phyloP scores from a whole-genome alignment of 1,140 invertebrate genomes.

The Magallana ariakensis region DNA sequence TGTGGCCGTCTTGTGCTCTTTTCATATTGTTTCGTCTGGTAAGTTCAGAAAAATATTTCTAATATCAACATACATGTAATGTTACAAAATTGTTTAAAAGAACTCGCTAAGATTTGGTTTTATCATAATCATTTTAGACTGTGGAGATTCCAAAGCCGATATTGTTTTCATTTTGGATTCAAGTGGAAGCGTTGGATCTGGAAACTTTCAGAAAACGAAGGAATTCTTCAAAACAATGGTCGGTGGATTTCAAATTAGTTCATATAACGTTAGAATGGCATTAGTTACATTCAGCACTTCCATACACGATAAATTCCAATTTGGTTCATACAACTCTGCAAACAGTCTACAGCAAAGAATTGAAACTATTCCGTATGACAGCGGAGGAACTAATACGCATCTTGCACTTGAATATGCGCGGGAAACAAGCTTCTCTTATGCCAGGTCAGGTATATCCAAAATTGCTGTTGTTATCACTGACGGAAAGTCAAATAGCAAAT shows the following conservation, averaged over 20 bases:
- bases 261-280: neutral
- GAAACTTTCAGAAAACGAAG: conserved; percentile 65
- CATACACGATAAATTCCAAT: conserved; percentile 61
- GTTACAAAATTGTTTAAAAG: too few relatives aligned
- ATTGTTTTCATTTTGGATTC: conserved; percentile 72
- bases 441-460: conserved; percentile 58
- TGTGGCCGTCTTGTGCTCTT: too few relatives aligned
- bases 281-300: neutral
- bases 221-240: conserved; percentile 60
- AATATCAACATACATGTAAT: too few relatives aligned
- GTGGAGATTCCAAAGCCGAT: conserved; percentile 65
- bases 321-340: conserved; percentile 65
- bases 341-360: conserved; percentile 59
- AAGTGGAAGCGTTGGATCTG: conserved; percentile 66
- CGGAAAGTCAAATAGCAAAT: conserved; percentile 63
- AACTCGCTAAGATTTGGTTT: too few relatives aligned
- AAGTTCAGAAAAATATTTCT: too few relatives aligned
- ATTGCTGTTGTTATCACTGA: conserved; percentile 71
- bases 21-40: too few relatives aligned
- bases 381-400: conserved; percentile 65
- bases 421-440: conserved; percentile 56
- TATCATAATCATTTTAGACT: conserved; percentile 36
- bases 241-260: conserved; percentile 29
- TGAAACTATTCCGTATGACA: conserved; percentile 52
- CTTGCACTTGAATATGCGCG: conserved; percentile 61